Evolutionary conservation across 1,140 invertebrate species (phyloP), one percentile per base, ranked within the genome.

Genomic region (Lethocerus indicus): DNA sequence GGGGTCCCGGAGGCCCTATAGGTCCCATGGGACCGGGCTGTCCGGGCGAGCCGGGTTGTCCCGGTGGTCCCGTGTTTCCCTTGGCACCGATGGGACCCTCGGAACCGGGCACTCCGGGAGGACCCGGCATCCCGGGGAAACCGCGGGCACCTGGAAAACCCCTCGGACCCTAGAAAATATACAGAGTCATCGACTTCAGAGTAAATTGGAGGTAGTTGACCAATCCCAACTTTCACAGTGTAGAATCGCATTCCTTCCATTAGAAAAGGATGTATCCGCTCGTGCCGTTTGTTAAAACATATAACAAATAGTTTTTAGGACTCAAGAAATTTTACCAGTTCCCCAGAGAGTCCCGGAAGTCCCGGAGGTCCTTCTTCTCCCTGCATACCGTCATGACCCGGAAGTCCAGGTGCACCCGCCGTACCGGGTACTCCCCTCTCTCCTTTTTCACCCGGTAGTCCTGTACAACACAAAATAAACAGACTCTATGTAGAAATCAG

Each of bases 71-170:
- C 29, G 71, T 58, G 46, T 78, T 76, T 16, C 84, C 84, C 66
- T 86, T 85, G 6, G 68, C 60, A 24, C 83, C 85, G 27, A 72
- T 64, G 3, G 74, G 71, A 23, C 85, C 83, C 68, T 84, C 81
- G 47, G 65, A 71, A 25, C 83, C 82, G 25, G 81, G 78, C 56
- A 83, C 74, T 45, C 83, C 83, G 6, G 81, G 77, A 57, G 78
- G 76, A 3, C 83, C 83, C 26, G 79, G 76, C 35, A 82, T 60
- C 3, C 84, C 85, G 23, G 81, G 76, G 59, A 85, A 79, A 35
- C 86, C 85, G 62, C 83, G 67, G 5, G 81, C 74, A 7, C 86
- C 86, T 50, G 78, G 73, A 62, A 87, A 87, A 14, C 83, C 82
- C 65, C 83, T 64, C 0, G 82, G 81, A n/a, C 86, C 85, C 81